These are phyloP conservation scores for Cheumatopsyche charites DNA, from an alignment of 1,140 invertebrate genomes.

Conservation along the genomic window DNA sequence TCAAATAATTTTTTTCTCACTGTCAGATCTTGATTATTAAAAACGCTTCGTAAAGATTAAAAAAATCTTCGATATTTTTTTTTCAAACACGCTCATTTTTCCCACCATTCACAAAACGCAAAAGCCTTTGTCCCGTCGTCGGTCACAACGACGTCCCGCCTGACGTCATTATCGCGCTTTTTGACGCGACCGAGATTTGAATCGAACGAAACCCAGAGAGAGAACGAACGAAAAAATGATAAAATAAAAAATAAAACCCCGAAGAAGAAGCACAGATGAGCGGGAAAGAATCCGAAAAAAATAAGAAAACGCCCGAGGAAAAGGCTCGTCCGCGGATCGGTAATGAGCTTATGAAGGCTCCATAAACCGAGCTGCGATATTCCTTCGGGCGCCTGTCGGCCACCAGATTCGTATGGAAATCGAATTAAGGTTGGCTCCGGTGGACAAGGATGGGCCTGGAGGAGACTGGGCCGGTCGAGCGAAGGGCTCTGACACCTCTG, in stretches of 20 bases:
- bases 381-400: not conserved
- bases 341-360: slow-evolving; percentile 19
- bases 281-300: too few species aligned
- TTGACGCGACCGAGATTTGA: slow-evolving; percentile 3
- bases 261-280: too few species aligned
- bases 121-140: not conserved
- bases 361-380: slow-evolving; percentile 8
- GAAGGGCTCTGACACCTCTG: not conserved
- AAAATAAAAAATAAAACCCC: too few species aligned
- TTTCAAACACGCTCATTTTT: too few species aligned
- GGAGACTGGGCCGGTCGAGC: not conserved
- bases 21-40: too few species aligned
- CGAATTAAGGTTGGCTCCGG: slow-evolving; percentile 17
- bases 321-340: not conserved
- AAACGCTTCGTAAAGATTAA: too few species aligned
- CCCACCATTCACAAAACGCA: not conserved
- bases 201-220: not conserved
- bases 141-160: not conserved
- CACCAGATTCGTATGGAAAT: slow-evolving; percentile 20
- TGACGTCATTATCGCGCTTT: slow-evolving; percentile 1
- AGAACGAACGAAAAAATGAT: not conserved
- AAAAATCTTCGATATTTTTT: too few species aligned
- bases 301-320: too few species aligned
- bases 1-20: too few species aligned
- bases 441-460: not conserved